Conservation (phyloP, 2,113 vertebrate genomes). For the Rhinichthys klamathensis region DNA sequence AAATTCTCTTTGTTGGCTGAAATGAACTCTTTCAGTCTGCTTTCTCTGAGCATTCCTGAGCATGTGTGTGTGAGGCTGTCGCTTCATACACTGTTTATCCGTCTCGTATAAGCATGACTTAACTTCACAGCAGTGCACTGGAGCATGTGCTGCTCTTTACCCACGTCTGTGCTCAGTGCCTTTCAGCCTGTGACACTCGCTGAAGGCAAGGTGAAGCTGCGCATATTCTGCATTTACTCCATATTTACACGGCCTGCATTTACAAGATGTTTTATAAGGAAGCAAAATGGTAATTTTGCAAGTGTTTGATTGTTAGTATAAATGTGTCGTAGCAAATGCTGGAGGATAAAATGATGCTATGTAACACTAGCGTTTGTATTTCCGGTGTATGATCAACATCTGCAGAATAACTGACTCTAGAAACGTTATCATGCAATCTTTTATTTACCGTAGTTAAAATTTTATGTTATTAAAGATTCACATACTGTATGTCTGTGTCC, state of each 20-base stretch:
- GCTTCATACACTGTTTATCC: neutral
- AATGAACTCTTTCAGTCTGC: slow-evolving; percentile 61
- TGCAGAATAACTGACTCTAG: neutral
- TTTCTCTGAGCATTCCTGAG: slow-evolving; percentile 59
- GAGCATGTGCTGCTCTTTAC: neutral
- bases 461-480: no score
- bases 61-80: neutral
- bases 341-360: no score
- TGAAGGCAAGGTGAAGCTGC: neutral
- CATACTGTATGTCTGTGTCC: neutral
- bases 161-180: neutral
- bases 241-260: neutral
- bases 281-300: no score
- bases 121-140: neutral
- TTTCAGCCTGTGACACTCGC: neutral
- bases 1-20: slow-evolving; percentile 71
- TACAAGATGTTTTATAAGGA: no score
- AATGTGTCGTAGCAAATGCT: no score
- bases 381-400: no score
- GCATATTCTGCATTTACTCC: neutral
- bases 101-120: neutral
- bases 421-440: neutral
- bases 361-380: no score
- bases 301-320: no score
- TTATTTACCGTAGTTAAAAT: no score